Base-by-base conservation (phyloP, 2,888 invertebrate species). In the Diabrotica balteata region DNA sequence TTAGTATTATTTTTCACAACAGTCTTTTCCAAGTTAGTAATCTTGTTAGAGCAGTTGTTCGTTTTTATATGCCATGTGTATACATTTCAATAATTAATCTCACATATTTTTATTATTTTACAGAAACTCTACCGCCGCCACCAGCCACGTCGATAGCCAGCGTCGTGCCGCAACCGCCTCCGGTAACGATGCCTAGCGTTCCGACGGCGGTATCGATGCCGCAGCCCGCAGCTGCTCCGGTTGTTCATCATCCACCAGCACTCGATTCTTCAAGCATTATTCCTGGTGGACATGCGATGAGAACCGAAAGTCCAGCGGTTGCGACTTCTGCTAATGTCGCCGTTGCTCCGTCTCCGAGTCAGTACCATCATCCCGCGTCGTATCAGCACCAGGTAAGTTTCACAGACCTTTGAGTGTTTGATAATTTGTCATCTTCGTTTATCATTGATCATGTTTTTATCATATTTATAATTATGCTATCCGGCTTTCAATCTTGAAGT, bases 241-340 rank as follows among this genome's bases (percentile, higher is more conserved):
- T 80, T 5, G 80, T 81, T 44, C 82, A 81, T 67, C 82, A 83
- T 63, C 81, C 60, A 4, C 58, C 70, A 44, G 67, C 70, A 2
- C 69, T 75, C 65, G 75, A 73, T 57, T 79, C 82, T 66, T 80
- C 82, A 66, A 79, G 79, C 17, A 70, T 63, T 55, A 69, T 65
- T 55, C 76, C 72, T 0, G 80, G 79, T 42, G 76, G 70, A 47
- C 84, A 81, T 60, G 84, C 82, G 7, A 75, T 77, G 75, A 80
- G 86, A 49, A 85, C 86, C 63, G 88, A 88, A 73, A 88, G 88
- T 78, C 86, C 87, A 61, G 87, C 87, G 17, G 87, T 87, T 22
- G 86, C 86, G 49, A 87, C 87, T 43, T 83, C 84, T 4, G 84
- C 84, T 9, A 81, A 83, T 68, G 82, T 80, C 43, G 82, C 86